phyloP scores from a whole-genome alignment of 30 jellyfish, hydroid and myxozoan genomes.

The Cassiopea xamachana region DNA sequence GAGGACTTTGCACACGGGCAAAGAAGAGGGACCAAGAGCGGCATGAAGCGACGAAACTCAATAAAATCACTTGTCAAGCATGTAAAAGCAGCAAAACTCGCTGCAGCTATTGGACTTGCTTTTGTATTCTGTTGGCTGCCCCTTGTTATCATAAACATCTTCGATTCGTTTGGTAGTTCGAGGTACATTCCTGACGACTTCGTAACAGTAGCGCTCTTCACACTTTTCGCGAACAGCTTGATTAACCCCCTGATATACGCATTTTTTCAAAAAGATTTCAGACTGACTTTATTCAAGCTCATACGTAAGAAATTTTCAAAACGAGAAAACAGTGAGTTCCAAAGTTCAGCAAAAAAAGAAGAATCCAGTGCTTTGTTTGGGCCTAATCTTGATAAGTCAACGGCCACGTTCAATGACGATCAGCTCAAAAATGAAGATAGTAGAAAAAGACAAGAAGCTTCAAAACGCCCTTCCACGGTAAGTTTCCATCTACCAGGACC shows the following conservation, averaged over 20 bases:
- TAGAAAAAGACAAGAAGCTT: neutral
- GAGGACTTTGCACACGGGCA: conserved; percentile 18
- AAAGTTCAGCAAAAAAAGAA: neutral
- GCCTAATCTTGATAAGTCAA: neutral
- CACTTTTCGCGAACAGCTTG: conserved; percentile 77
- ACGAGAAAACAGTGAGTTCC: neutral
- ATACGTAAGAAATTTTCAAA: neutral
- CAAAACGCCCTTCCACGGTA: neutral
- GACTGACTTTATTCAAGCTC: conserved; percentile 29
- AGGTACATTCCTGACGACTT: conserved; percentile 12
- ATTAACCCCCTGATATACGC: conserved; percentile 77
- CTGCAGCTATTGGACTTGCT: conserved; percentile 61
- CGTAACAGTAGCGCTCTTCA: conserved; percentile 50
- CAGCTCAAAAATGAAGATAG: neutral
- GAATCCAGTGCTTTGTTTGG: neutral
- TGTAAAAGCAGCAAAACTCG: conserved; percentile 81
- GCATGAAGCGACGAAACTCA: conserved; percentile 58
- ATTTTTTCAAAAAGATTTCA: conserved; percentile 66
- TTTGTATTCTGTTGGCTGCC: conserved; percentile 79
- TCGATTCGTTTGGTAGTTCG: conserved; percentile 32
- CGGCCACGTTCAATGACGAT: neutral
- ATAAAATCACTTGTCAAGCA: conserved; percentile 68
- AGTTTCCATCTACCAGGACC: neutral
- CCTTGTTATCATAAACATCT: conserved; percentile 58
- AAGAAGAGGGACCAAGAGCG: conserved; percentile 4